Evolutionary conservation across 1,140 invertebrate genomes (phyloP), one percentile per base, ranked within the genome.

Genomic region (Lamellibrachia luymesi): DNA sequence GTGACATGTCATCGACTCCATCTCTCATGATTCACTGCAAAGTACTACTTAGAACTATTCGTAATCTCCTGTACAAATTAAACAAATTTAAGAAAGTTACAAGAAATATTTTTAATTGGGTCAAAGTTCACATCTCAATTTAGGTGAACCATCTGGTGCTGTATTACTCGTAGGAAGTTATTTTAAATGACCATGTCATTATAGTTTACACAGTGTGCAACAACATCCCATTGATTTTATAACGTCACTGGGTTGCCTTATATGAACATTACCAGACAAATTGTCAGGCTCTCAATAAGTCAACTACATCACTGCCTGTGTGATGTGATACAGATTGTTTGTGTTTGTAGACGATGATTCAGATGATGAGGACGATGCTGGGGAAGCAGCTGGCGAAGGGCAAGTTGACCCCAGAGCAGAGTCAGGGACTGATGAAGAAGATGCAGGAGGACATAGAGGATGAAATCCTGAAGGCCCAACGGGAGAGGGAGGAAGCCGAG

Each of bases 351-450:
- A 90, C 92, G 50, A 93, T 93, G 92, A 6, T 93, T 2, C 92
- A 93, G 51, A 4, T 93, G 38, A 10, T 93, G 13, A 10, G 92
- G 10, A 93, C 92, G 64, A 10, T 93, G 64, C 89, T 93, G 52
- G n/a, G n/a, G 8, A 38, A 90, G 80, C 92, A 93, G 80, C 89
- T 93, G 92, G 22, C 38, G 4, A 93, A 93, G 89, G 92, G 92
- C 27, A 90, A 90, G 51, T 13, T 93, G 6, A 93, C 52, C 27
- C 8, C 92, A 8, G 89, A 93, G 38, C 92, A 93, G 80, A 22
- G 10, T 4, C 5, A 89, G 64, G 92, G 50, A 25, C 4, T 93
- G 38, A 64, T 93, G 52, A 27, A 50, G 49, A 50, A 93, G 52
- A 38, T 89, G 52, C 92, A 93, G 92, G 80, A 93, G 4, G 64